Percentiles rank a stretch among this genome's conserved stretches.
These are phyloP conservation scores for Auanema sp. DNA, from an alignment of 2,888 invertebrate genomes.

Conservation along the genomic window DNA sequence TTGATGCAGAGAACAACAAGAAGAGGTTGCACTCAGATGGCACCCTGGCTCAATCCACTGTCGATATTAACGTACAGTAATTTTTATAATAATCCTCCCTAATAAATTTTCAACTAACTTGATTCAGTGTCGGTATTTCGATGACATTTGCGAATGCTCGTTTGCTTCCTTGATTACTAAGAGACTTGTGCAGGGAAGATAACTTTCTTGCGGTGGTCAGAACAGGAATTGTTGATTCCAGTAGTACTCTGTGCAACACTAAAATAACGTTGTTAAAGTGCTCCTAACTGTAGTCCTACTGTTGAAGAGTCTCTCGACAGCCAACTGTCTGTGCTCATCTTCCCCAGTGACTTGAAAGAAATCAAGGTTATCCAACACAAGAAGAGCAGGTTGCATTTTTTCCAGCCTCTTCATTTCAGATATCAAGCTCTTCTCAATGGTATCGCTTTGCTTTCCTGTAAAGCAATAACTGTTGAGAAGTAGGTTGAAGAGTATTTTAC, in stretches of 20 bases:
- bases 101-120: slow-evolving; percentile 23
- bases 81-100: slow-evolving; percentile 12
- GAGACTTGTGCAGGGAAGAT: slow-evolving; percentile 11
- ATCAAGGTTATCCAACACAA: slow-evolving; percentile 51
- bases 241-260: slow-evolving; percentile 16
- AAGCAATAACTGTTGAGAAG: slow-evolving; percentile 5
- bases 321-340: slow-evolving; percentile 48
- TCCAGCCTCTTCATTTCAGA: slow-evolving; percentile 27
- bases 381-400: slow-evolving; percentile 36
- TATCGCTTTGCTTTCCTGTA: slow-evolving; percentile 42
- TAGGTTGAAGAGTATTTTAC: slow-evolving; percentile 17
- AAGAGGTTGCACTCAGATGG: slow-evolving; percentile 46
- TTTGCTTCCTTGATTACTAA: slow-evolving; percentile 17
- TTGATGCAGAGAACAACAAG: slow-evolving; percentile 27
- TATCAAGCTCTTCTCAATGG: slow-evolving; percentile 38
- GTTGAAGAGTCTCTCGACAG: slow-evolving; percentile 41
- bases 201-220: slow-evolving; percentile 15
- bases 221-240: slow-evolving; percentile 1
- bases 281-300: no score
- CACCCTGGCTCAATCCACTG: slow-evolving; percentile 23
- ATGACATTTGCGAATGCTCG: neutral
- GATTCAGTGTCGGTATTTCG: slow-evolving; percentile 12
- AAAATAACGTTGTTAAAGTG: no score
- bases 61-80: neutral
- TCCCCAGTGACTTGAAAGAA: slow-evolving; percentile 40